Base-by-base conservation (phyloP, 2,888 invertebrate genomes). In the Athrips mouffetella region DNA sequence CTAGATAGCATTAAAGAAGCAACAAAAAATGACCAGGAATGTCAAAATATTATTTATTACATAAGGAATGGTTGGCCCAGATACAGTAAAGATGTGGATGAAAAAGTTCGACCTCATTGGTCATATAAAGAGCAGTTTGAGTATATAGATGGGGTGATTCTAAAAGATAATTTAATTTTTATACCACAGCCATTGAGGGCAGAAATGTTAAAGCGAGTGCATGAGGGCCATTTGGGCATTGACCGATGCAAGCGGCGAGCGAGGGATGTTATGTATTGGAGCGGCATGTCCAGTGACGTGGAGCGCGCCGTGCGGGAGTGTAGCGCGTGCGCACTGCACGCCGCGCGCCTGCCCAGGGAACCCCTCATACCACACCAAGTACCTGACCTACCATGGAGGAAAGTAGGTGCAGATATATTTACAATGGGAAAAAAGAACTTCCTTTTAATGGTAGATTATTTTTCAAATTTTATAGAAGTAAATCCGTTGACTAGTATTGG, bases 321-420 rank as follows among this genome's bases (percentile, higher is more conserved):
- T 27, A 27, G n/a, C 51, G 8, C 2, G 18, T 13, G n/a, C n/a
- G n/a, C n/a, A n/a, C n/a, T n/a, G n/a, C n/a, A n/a, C n/a, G n/a
- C n/a, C n/a, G n/a, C n/a, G n/a, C n/a, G n/a, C n/a, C n/a, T n/a
- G n/a, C n/a, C n/a, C n/a, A 16, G 48, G 2, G 51, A 54, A 11
- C 54, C 56, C 2, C 20, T 58, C 42, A 25, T 53, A 0, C 48
- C 45, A 13, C 8, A n/a, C 20, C 11, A 11, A 21, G 20, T 55
- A 5, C 54, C 54, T 0, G n/a, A 30, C 1, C 3, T 53, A 7
- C 59, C 58, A 0, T 58, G 58, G 59, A 7, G 29, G 5, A 54
- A 55, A 21, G 20, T 62, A 0, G 59, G 54, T 8, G 42, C 54
- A 1, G 58, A 61, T 45, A 52, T 58, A n/a, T 57, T 63, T 45